Evolutionary conservation across 2,888 invertebrate genomes (phyloP), one percentile per base, ranked within the genome.

Genomic region (Amphipyra tragopoginis): DNA sequence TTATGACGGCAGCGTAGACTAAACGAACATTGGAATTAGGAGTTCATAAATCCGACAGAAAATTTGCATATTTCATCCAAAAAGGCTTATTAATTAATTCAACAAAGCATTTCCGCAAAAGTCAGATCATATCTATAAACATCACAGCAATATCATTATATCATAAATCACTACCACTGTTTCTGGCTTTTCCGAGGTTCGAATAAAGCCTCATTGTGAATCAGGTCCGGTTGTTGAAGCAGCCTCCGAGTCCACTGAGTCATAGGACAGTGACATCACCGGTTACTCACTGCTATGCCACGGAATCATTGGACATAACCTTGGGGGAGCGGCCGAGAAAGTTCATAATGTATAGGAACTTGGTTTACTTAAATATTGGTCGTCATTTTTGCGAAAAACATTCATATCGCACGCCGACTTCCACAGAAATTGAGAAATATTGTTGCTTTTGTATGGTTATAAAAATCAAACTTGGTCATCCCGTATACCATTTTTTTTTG

Each of bases 191-290:
- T 61, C 43, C 49, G 38, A 14, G 8, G 21, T 54, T 47, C 21
- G n/a, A 50, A 50, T 36, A 51, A 15, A 49, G 21, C 47, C 61
- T 51, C 42, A 62, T 73, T 75, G 21, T 39, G 10, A 72, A 61
- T 68, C 66, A 79, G 51, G 71, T 79, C 79, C 79, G 79, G 79
- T 63, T 50, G 29, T 43, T 52, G 50, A 67, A 49, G 39, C 76
- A 70, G 66, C 75, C 71, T 73, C 65, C 64, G 39, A 13, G 39
- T 39, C 13, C 5, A n/a, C 44, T 75, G 72, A 77, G 36, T 66
- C 77, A 75, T 15, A 5, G 55, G 73, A 21, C 69, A 52, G 38
- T 81, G 80, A 81, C 80, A 81, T 81, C 80, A 81, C 29, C 49
- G 52, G 54, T 81, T 70, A 81, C 60, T 81, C 78, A 75, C 56